Percentiles rank a stretch among this genome's conserved stretches.
phyloP scores from a whole-genome alignment of 2,113 vertebrate species.

The Nycticorax nycticorax region DNA sequence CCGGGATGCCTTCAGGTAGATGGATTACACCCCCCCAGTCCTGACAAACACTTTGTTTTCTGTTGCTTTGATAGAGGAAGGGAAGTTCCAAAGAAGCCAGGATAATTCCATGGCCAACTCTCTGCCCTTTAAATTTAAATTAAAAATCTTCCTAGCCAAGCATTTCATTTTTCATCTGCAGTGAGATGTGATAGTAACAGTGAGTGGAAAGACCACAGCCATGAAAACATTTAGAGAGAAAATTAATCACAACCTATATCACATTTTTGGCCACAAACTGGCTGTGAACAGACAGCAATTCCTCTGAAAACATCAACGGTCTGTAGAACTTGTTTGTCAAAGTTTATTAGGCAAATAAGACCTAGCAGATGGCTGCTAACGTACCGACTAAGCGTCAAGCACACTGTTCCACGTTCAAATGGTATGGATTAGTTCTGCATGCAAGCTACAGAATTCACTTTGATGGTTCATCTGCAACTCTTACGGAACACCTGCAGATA shows the following conservation, averaged over 20 bases:
- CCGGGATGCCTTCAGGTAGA: neutral
- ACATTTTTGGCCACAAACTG: neutral
- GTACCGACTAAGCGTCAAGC: neutral
- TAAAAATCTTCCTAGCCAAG: neutral
- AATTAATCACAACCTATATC: neutral
- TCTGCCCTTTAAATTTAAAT: neutral
- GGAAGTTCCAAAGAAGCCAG: neutral
- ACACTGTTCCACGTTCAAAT: accelerated
- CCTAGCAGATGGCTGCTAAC: neutral
- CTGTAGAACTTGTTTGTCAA: neutral
- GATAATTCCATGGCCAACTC: neutral
- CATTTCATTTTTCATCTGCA: neutral
- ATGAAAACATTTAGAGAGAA: neutral
- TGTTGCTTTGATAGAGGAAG: neutral
- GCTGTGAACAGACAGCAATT: neutral
- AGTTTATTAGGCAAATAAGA: neutral
- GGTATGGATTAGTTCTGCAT: neutral
- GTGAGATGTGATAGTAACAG: neutral
- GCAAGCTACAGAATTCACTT: neutral
- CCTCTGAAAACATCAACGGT: neutral
- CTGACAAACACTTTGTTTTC: neutral
- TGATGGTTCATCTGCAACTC: neutral
- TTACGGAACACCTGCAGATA: neutral
- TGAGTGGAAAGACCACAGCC: neutral
- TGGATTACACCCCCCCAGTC: neutral